Conservation (phyloP, 2,113 vertebrate genomes). For the Vulpes lagopus region DNA sequence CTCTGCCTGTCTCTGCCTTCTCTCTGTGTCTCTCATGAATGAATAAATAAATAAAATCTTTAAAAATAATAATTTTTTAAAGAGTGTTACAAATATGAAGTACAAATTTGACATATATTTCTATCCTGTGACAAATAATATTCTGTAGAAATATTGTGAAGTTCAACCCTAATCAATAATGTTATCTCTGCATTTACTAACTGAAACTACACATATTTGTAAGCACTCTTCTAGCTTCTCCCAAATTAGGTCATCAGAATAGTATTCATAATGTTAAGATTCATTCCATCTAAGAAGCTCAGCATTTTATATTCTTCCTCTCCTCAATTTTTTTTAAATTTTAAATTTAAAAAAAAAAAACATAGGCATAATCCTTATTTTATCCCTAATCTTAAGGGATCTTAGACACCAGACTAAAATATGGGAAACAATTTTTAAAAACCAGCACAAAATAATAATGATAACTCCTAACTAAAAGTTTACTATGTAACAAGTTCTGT, state of each 20-base stretch:
- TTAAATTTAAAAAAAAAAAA: not conserved
- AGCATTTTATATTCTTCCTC: not conserved
- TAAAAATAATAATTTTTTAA: too few relatives aligned
- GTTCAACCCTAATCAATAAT: not conserved
- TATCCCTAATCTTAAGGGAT: not conserved
- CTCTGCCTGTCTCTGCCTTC: too few relatives aligned
- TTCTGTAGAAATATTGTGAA: not conserved
- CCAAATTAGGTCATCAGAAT: not conserved
- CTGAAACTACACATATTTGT: not conserved
- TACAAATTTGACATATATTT: conserved; percentile 1
- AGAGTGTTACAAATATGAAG: not conserved
- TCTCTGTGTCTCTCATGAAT: too few relatives aligned
- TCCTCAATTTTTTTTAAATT: not conserved
- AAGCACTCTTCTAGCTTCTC: not conserved
- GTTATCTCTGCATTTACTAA: not conserved
- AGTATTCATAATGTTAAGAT: not conserved
- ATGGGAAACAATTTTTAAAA: not conserved
- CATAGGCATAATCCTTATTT: not conserved
- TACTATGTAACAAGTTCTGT: not conserved
- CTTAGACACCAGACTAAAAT: not conserved
- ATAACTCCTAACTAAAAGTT: not conserved
- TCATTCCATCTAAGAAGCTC: not conserved
- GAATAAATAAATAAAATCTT: too few relatives aligned
- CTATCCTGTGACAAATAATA: not conserved
- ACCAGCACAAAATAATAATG: not conserved